These are phyloP conservation scores for Amyelois transitella DNA, from an alignment of 1,140 invertebrate species.

Conservation along the genomic window DNA sequence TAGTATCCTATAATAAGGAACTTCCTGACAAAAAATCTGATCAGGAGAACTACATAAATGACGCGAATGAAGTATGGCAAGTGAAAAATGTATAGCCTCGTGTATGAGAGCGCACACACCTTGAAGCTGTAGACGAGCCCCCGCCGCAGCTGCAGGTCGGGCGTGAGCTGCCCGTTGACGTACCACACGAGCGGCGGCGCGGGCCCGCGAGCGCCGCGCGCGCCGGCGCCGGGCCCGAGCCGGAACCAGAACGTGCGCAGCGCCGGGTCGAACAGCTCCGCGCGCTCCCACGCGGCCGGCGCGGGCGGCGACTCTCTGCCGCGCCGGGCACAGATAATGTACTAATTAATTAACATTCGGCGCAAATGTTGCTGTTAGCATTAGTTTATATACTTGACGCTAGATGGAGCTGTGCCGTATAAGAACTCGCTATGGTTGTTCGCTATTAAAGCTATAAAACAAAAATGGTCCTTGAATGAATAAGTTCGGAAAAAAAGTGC, in stretches of 20 bases:
- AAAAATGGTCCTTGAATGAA: no score
- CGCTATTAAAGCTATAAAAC: no score
- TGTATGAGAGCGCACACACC: conserved; percentile 62
- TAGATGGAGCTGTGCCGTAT: no score
- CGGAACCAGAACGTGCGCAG: conserved; percentile 79
- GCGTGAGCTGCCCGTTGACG: conserved; percentile 90
- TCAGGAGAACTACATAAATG: background rate
- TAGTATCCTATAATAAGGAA: no score
- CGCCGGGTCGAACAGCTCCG: conserved; percentile 84
- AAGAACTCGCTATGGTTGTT: no score
- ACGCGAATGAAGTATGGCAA: background rate
- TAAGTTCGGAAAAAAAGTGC: no score
- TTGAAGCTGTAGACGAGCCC: conserved; percentile 89
- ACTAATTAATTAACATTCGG: no score
- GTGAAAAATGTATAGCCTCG: background rate
- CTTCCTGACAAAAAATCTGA: background rate
- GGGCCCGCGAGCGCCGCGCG: conserved; percentile 66
- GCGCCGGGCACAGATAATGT: background rate
- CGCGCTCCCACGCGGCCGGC: conserved; percentile 79
- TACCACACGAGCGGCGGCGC: conserved; percentile 83
- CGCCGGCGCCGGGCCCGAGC: conserved; percentile 40
- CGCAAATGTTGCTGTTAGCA: no score
- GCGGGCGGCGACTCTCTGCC: conserved; percentile 10
- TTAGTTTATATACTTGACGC: no score
- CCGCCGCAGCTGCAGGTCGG: conserved; percentile 90